Evolutionary conservation across 1,140 invertebrate genomes (phyloP), one percentile per base, ranked within the genome.

Genomic region (Streblospio benedicti): DNA sequence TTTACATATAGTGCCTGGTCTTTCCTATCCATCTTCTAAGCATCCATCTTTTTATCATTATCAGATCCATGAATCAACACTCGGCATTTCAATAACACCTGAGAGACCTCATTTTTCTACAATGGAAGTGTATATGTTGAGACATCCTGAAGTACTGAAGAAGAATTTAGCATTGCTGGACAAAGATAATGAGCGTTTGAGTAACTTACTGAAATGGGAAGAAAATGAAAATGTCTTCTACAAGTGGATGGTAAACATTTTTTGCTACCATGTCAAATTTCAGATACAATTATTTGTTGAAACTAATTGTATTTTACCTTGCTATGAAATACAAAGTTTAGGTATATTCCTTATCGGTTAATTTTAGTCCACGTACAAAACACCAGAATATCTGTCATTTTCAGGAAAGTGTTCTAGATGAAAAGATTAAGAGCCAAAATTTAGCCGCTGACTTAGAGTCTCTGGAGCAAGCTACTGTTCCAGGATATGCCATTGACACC

Each of bases 171-270:
- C 60, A 27, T 49, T 70, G 2, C 49, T 73, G 31, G 71, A 71
- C 44, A 65, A 67, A 55, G 71, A 73, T 49, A 73, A 69, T 59
- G 56, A 58, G 4, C 44, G 69, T 18, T 44, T 73, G 41, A 57
- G 66, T 30, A 61, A 62, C 23, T 49, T 73, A 31, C 49, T 71
- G 49, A 14, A 51, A 25, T 73, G 71, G 71, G 61, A 64, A 57
- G 63, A 68, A 25, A 60, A 73, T 27, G 68, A 73, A 50, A 66
- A 70, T 44, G 47, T 65, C 9, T 73, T 73, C 54, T 73, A 70
- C 69, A 71, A 69, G 57, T 73, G 71, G 71, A 73, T 73, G 71
- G 71, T 68, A 60, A 62, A 56, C 52, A 27, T 47, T 9, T 35
- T 57, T 2, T 25, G n/a, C n/a, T n/a, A n/a, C n/a, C n/a, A 57